Conservation (phyloP, 2,113 vertebrate genomes). For the Pseudopipra pipra region DNA sequence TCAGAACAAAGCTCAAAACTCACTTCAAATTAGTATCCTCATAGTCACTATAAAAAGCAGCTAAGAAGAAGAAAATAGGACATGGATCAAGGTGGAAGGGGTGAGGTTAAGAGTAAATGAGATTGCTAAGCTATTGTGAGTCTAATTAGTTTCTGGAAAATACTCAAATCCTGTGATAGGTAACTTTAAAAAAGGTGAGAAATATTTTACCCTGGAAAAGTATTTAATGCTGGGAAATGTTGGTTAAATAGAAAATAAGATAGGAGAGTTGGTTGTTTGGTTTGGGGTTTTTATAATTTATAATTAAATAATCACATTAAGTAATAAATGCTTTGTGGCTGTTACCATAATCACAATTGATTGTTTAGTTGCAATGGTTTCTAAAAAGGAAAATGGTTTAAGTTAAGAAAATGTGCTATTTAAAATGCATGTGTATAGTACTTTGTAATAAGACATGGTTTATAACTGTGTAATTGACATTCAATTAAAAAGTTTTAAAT, state of each 20-base stretch:
- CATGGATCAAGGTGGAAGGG: not conserved
- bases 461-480: conserved; percentile 29
- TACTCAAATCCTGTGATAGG: not conserved
- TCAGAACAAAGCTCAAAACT: conserved; percentile 32
- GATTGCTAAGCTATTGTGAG: not conserved
- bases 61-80: not conserved
- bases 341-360: not conserved
- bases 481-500: conserved; percentile 43
- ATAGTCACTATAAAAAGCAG: not conserved
- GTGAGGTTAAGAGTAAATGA: not conserved
- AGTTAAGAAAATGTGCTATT: not conserved
- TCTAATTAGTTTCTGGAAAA: not conserved
- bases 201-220: not conserved
- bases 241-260: not conserved
- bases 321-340: conserved; percentile 15
- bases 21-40: conserved; percentile 4
- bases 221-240: not conserved
- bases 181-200: not conserved
- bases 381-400: not conserved
- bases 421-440: conserved; percentile 12
- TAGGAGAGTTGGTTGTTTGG: not conserved
- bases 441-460: conserved; percentile 21
- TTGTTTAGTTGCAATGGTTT: not conserved
- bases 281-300: not conserved
- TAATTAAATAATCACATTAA: conserved; percentile 19